These are phyloP conservation scores for Chaitophorus viminalis DNA, from an alignment of 2,888 invertebrate species.

Conservation along the genomic window DNA sequence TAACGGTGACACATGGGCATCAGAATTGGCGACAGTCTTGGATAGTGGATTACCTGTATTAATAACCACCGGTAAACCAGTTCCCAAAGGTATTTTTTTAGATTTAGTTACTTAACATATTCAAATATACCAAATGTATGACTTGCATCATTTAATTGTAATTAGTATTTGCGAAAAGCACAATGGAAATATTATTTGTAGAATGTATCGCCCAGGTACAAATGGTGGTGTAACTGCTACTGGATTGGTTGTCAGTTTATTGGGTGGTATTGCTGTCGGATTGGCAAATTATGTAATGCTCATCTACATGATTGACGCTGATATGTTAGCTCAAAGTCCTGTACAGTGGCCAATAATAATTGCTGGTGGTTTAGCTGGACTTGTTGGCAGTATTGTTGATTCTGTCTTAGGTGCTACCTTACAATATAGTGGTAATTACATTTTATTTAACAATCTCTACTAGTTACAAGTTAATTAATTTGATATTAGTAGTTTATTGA, in stretches of 20 bases:
- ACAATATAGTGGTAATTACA: slow-evolving; percentile 80
- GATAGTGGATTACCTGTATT: slow-evolving; percentile 77
- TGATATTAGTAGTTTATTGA: too few relatives aligned
- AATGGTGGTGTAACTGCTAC: slow-evolving; percentile 83
- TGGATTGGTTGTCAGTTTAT: slow-evolving; percentile 71
- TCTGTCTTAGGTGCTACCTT: slow-evolving; percentile 85
- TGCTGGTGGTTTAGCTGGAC: slow-evolving; percentile 78
- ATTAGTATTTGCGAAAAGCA: neutral
- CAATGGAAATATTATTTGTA: slow-evolving; percentile 16
- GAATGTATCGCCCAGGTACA: slow-evolving; percentile 73
- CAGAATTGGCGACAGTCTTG: slow-evolving; percentile 84
- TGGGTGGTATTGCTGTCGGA: slow-evolving; percentile 80
- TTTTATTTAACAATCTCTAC: neutral
- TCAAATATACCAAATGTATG: neutral
- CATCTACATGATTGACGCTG: slow-evolving; percentile 73
- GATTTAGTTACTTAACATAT: neutral
- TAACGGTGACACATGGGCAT: slow-evolving; percentile 92
- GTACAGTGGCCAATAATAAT: slow-evolving; percentile 84
- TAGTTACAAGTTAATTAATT: neutral
- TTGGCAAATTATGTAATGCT: slow-evolving; percentile 77
- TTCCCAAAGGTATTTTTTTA: slow-evolving; percentile 75
- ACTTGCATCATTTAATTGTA: neutral
- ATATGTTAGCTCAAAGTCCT: slow-evolving; percentile 72
- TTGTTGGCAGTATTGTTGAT: slow-evolving; percentile 84
- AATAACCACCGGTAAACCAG: slow-evolving; percentile 78